phyloP scores from a whole-genome alignment of 2,888 invertebrate genomes.

The Lasioglossum zephyrum region DNA sequence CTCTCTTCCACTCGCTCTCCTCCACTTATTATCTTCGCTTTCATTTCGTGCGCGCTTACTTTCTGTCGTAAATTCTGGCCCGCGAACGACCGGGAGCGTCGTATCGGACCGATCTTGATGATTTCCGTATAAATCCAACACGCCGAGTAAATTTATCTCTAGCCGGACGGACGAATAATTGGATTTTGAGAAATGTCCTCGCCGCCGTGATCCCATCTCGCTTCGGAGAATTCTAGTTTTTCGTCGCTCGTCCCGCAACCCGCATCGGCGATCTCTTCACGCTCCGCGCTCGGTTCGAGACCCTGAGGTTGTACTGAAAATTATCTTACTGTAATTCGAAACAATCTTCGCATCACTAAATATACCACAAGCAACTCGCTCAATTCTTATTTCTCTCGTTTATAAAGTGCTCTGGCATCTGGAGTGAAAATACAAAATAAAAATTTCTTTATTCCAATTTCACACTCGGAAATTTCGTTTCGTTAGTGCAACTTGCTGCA shows the following conservation, averaged over 20 bases:
- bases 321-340: background rate
- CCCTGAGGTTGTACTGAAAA: background rate
- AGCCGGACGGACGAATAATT: conserved; percentile 36
- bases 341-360: background rate
- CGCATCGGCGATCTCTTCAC: background rate
- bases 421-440: background rate
- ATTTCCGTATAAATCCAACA: conserved; percentile 44
- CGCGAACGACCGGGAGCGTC: conserved; percentile 41
- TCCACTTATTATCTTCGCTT: conserved; percentile 53
- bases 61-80: conserved; percentile 45
- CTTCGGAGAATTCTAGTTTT: conserved; percentile 10
- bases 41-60: conserved; percentile 47
- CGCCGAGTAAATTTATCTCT: conserved; percentile 39
- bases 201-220: conserved; percentile 13
- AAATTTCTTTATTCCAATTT: background rate
- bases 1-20: background rate
- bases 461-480: background rate
- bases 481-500: background rate
- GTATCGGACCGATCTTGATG: conserved; percentile 52
- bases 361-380: background rate
- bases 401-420: background rate
- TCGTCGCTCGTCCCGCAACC: background rate
- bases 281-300: background rate
- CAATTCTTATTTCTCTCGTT: background rate
- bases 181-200: conserved; percentile 20